These are phyloP conservation scores for Aplochiton taeniatus DNA, from an alignment of 2,797 vertebrate genomes.

Conservation along the genomic window DNA sequence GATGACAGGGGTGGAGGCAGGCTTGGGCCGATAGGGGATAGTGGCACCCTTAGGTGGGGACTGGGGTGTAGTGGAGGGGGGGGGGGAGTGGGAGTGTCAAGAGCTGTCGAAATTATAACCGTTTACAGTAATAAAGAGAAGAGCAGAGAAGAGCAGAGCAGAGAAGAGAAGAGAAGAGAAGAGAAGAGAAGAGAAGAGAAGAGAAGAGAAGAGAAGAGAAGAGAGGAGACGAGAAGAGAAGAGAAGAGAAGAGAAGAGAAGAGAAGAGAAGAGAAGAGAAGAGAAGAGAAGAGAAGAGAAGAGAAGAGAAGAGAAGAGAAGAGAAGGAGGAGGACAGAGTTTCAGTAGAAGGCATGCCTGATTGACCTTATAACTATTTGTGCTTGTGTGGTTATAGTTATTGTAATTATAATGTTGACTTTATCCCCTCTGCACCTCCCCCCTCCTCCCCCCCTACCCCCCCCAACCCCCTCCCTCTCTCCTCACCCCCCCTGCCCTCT, in stretches of 20 bases:
- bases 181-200: slow-evolving; percentile 44
- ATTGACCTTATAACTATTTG: slow-evolving; percentile 56
- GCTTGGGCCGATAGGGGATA: slow-evolving; percentile 99
- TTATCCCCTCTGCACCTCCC: slow-evolving; percentile 1
- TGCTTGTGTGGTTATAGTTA: no score
- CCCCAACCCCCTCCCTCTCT: neutral
- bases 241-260: neutral
- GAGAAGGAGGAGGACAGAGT: slow-evolving; percentile 69
- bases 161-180: slow-evolving; percentile 8
- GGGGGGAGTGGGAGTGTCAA: slow-evolving; percentile 34
- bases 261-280: neutral
- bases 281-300: neutral
- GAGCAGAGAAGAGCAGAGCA: slow-evolving; percentile 81
- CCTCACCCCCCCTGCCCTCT: no score
- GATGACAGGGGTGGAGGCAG: slow-evolving; percentile 99
- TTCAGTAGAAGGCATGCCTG: slow-evolving; percentile 58
- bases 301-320: slow-evolving; percentile 47
- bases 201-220: slow-evolving; percentile 41
- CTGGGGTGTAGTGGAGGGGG: slow-evolving; percentile 67
- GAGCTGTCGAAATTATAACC: slow-evolving; percentile 22
- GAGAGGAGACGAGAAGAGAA: slow-evolving; percentile 19
- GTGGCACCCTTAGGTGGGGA: slow-evolving; percentile 99
- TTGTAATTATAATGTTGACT: no score
- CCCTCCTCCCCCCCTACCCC: neutral
- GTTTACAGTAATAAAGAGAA: slow-evolving; percentile 24